Evolutionary conservation across 2,113 vertebrate species (phyloP).

Genomic region (Platichthys flesus): DNA sequence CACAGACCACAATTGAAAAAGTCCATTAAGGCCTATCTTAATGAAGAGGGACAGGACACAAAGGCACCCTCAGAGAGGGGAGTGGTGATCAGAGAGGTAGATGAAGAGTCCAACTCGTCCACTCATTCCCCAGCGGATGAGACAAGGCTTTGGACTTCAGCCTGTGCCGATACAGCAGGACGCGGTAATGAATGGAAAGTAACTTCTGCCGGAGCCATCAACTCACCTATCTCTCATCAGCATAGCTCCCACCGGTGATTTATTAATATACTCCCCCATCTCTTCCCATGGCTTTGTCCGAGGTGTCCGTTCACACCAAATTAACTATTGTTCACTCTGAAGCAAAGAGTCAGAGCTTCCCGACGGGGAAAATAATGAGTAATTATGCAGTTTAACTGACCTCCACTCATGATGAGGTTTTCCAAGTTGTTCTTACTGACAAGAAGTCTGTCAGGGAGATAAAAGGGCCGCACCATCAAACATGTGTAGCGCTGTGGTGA

Average conservation of each 20-base stretch:
- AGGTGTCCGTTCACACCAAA: slow-evolving; percentile 50
- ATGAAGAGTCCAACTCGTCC: slow-evolving; percentile 60
- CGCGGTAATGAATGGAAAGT: slow-evolving; percentile 68
- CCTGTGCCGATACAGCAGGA: slow-evolving; percentile 45
- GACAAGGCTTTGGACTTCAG: slow-evolving; percentile 48
- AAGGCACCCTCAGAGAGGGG: slow-evolving; percentile 67
- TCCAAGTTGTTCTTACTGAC: slow-evolving; percentile 28
- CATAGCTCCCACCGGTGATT: slow-evolving; percentile 46
- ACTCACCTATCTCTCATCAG: slow-evolving; percentile 69
- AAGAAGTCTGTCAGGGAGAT: slow-evolving; percentile 16
- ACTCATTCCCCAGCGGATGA: slow-evolving; percentile 43
- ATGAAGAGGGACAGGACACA: slow-evolving; percentile 75
- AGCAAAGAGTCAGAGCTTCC: slow-evolving; percentile 20
- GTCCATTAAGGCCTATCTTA: slow-evolving; percentile 77
- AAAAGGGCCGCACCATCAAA: slow-evolving; percentile 8
- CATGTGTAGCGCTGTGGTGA: not conserved
- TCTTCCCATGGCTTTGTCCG: slow-evolving; percentile 49
- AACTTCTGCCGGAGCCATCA: slow-evolving; percentile 48
- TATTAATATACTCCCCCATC: slow-evolving; percentile 56
- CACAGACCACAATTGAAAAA: slow-evolving; percentile 53
- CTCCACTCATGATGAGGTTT: slow-evolving; percentile 35
- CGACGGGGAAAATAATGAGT: slow-evolving; percentile 40
- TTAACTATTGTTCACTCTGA: slow-evolving; percentile 56
- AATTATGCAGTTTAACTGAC: slow-evolving; percentile 52
- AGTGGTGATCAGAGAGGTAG: slow-evolving; percentile 68